Base-by-base conservation (phyloP, 2,888 invertebrate genomes). In the Pachycephus smyrnensis region DNA sequence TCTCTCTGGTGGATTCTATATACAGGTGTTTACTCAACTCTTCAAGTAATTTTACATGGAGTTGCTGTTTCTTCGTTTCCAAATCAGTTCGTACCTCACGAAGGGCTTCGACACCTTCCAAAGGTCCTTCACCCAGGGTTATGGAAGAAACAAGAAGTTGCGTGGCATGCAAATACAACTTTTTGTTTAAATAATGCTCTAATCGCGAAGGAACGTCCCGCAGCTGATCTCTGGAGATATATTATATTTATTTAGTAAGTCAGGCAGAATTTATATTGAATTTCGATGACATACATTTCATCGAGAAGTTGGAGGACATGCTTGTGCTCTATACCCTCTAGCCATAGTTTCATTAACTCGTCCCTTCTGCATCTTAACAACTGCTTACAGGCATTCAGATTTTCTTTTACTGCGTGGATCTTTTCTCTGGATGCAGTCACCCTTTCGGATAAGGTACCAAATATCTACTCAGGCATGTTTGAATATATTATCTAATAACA, bases 281-380 rank as follows among this genome's bases (percentile, higher is more conserved):
- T 71, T 71, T 32, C 71, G 75, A 77, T 78, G 80, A 92, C 94
- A 93, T 91, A 96, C 97, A 98, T 97, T 92, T 98, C 97, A 86
- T 98, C 97, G 73, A 99, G 92, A 92, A 98, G 94, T 84, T 96
- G 94, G 71, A 98, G 92, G 79, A 98, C 96, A 89, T 98, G 96
- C 89, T 98, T 97, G 88, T 99, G 98, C 88, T 99, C 98, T n/a
- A 99, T 94, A 1, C 98, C 97, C 91, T 99, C 98, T 11, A 97
- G 94, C 98, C 99, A 99, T 78, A 99, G 93, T 83, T 98, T 96
- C 87, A 97, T 95, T 80, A 99, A 92, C 90, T 99, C 99, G 88
- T 98, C 98, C 68, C 98, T 94, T 77, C 98, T 95, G 91, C 98
- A 97, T 81, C 97, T 95, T 81, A 99, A 92, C 77, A 99, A 92